These are phyloP conservation scores for Leptopterna dolabrata DNA, from an alignment of 2,888 invertebrate species.

Conservation along the genomic window DNA sequence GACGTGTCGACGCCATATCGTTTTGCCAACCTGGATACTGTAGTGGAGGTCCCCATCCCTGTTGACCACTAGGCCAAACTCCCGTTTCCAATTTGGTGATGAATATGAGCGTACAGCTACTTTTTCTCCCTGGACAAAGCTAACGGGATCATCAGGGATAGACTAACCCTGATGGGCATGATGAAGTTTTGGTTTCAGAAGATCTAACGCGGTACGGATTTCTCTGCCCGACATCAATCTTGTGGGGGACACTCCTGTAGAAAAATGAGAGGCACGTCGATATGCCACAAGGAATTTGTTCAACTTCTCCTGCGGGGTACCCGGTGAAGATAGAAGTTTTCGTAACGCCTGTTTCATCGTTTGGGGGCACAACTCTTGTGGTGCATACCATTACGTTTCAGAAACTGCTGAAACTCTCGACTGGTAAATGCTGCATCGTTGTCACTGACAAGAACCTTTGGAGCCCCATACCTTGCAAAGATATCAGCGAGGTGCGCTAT, in stretches of 20 bases:
- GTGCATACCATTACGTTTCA: background rate
- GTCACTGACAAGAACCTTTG: background rate
- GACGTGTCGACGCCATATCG: background rate
- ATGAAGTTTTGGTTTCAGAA: slow-evolving; percentile 14
- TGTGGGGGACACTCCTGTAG: slow-evolving; percentile 10
- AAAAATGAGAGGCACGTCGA: slow-evolving; percentile 13
- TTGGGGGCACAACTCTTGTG: slow-evolving; percentile 9
- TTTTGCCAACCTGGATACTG: background rate
- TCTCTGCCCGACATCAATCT: slow-evolving; percentile 26
- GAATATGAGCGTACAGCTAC: background rate
- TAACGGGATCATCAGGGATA: background rate
- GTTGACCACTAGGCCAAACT: background rate
- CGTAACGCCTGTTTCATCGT: slow-evolving; percentile 3
- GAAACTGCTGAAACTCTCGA: background rate
- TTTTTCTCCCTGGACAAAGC: background rate
- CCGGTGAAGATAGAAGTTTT: background rate
- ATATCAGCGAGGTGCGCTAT: background rate
- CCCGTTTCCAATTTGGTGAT: background rate
- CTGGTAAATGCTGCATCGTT: slow-evolving; percentile 6
- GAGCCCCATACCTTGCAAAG: slow-evolving; percentile 14
- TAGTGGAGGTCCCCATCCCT: background rate
- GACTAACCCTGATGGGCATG: background rate
- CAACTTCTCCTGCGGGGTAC: background rate
- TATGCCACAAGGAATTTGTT: slow-evolving; percentile 13
- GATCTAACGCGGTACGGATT: slow-evolving; percentile 12